These are phyloP conservation scores for Peromyscus leucopus DNA, from an alignment of 2,113 vertebrate species.

Conservation along the genomic window DNA sequence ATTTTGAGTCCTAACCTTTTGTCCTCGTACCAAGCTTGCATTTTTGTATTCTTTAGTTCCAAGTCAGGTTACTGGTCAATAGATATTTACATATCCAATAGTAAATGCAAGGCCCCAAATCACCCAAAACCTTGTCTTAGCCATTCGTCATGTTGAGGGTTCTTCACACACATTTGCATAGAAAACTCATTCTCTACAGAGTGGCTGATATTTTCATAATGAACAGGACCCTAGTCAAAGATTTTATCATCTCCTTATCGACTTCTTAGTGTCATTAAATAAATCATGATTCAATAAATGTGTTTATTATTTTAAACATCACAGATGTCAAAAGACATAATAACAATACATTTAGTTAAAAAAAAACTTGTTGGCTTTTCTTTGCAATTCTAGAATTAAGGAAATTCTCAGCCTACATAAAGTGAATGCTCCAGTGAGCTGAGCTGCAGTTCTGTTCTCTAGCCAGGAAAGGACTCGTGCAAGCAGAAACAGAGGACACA, in stretches of 20 bases:
- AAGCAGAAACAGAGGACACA: not conserved
- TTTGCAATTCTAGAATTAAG: not conserved
- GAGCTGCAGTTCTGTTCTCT: not conserved
- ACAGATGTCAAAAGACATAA: not conserved
- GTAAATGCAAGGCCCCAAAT: not conserved
- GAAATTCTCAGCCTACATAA: not conserved
- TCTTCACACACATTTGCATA: not conserved
- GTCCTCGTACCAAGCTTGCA: not conserved
- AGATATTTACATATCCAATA: not conserved
- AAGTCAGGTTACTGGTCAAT: not conserved
- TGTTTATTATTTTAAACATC: constrained; percentile 30
- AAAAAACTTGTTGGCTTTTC: not conserved
- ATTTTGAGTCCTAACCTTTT: not conserved
- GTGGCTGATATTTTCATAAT: not conserved
- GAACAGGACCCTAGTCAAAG: not conserved
- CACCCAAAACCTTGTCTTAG: not conserved
- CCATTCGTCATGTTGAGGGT: not conserved
- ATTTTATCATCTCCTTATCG: not conserved
- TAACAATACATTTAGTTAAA: not conserved
- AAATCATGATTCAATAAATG: not conserved
- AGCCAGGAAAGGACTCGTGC: not conserved
- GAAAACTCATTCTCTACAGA: not conserved
- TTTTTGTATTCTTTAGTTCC: constrained; percentile 50
- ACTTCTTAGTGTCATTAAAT: constrained; percentile 23
- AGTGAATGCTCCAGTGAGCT: not conserved